Evolutionary conservation across 2,797 vertebrate species (phyloP), one percentile per base, ranked within the genome.

Genomic region (Mus minutoides): DNA sequence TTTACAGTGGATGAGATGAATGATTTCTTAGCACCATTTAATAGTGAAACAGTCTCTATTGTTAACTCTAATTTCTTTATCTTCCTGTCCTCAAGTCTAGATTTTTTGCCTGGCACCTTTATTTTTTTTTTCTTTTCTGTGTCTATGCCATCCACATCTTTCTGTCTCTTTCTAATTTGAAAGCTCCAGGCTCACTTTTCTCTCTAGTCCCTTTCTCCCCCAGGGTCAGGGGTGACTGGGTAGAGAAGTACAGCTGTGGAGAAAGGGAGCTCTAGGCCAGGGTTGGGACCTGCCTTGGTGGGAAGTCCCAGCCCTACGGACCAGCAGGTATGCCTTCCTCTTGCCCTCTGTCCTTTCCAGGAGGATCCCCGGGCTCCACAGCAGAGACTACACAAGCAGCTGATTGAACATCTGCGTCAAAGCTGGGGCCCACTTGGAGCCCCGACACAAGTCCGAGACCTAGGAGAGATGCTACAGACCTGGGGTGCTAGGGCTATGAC

Each of bases 361-460:
- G 99, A 99, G 37, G 99, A 99, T 91, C 98, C 98, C 6, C 97
- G 98, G 37, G 97, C 99, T 95, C 99, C 99, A 95, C 95, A 97
- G 37, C 98, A 97, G 26, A 98, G 99, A 14, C 97, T 99, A 26
- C 98, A 98, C 64, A 99, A 99, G 90, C 98, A 99, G 29, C 98
- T 99, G 8, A 97, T 99, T 79, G 99, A 99, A 94, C 99, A 99
- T 96, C 98, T 99, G 11, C 98, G 98, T 16, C 98, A 98, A 26
- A 98, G 98, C 82, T 96, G 97, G 96, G 98, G 98, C 31, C 97
- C 94, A 3, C 93, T 96, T 46, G 91, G 96, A 10, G 34, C 80
- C 3, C 31, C 90, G 0, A 29, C 54, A 13, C 95, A 96, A 56
- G 75, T 82, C 43, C 95, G 76, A 75, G 99, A 99, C 92, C 98